A percentile compares a stretch with the other conserved stretches of the same genome.
phyloP scores from a whole-genome alignment of 2,888 invertebrate genomes.

The Xiphydria camelus region DNA sequence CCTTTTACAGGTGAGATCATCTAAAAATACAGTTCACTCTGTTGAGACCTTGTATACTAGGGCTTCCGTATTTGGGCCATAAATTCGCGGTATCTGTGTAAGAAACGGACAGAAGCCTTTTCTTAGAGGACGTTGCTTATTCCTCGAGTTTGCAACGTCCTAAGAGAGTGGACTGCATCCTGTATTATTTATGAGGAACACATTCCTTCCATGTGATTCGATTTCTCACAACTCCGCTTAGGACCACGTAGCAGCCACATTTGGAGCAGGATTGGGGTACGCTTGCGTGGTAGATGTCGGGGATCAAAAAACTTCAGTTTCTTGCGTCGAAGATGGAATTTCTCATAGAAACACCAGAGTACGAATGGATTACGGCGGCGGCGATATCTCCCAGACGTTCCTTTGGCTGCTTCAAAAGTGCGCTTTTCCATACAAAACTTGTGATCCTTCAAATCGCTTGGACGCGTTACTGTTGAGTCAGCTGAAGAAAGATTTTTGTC shows the following conservation, averaged over 20 bases:
- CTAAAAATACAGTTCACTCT: conserved; percentile 2
- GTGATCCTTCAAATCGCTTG: conserved; percentile 72
- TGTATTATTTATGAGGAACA: too few species aligned
- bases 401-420: conserved; percentile 87
- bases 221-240: conserved; percentile 40
- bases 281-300: conserved; percentile 96
- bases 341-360: conserved; percentile 85
- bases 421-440: conserved; percentile 86
- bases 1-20: conserved; percentile 68
- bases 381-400: conserved; percentile 88
- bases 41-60: not conserved
- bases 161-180: too few species aligned
- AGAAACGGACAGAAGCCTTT: conserved; percentile 54
- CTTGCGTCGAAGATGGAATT: conserved; percentile 95
- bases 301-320: conserved; percentile 93
- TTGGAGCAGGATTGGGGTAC: conserved; percentile 80
- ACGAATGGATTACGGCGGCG: conserved; percentile 85
- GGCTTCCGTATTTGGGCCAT: not conserved
- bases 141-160: too few species aligned
- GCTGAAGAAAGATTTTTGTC: conserved; percentile 88
- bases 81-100: not conserved
- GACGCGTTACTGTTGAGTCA: conserved; percentile 81
- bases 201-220: conserved; percentile 1
- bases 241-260: conserved; percentile 85
- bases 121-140: conserved; percentile 62